Base-by-base conservation (phyloP, 2,888 invertebrate genomes). In the Drosophila vallismaia region DNA sequence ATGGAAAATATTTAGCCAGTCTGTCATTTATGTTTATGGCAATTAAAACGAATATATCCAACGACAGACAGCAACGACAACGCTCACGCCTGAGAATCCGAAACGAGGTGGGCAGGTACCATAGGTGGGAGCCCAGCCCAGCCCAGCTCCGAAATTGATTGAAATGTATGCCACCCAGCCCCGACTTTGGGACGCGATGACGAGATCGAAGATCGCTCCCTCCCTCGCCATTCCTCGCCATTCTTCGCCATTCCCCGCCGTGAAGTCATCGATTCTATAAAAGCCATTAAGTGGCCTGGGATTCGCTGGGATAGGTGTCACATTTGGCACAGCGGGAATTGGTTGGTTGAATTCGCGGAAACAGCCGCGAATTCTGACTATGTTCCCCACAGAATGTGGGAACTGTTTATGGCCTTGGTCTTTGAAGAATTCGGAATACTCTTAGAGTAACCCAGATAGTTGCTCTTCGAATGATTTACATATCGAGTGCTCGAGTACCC, bases 1-100 rank as follows among this genome's bases (percentile, higher is more conserved):
- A 50, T 54, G 48, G 54, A 55, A 55, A 5, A 50, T 50, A 72
- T 68, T 57, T 68, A 69, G 63, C 62, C 79, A 73, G 73, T 53
- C 58, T 64, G 67, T 58, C 69, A 70, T 67, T 72, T 72, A 68
- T 59, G 59, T 59, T 55, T 66, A 59, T 67, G 58, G 48, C 60
- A 71, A 74, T 75, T 67, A 67, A 67, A 68, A 40, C 28, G 14
- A 9, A 44, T 44, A 44, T 33, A 58, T 33, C 40, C 57, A 33
- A 19, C 26, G 9, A 19, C 19, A 33, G 28, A 19, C 14, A 14
- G 14, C 14, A 7, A 12, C 19, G 12, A 4, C 28, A 2, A n/a
- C 31, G 49, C 49, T 49, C 49, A 49, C 31, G 60, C 51, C 62
- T 51, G 63, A 51, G 62, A 64, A 60, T 52, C 52, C 5, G 4